These are phyloP conservation scores for Agriopis leucophaearia DNA, from an alignment of 2,888 invertebrate genomes.

Conservation along the genomic window DNA sequence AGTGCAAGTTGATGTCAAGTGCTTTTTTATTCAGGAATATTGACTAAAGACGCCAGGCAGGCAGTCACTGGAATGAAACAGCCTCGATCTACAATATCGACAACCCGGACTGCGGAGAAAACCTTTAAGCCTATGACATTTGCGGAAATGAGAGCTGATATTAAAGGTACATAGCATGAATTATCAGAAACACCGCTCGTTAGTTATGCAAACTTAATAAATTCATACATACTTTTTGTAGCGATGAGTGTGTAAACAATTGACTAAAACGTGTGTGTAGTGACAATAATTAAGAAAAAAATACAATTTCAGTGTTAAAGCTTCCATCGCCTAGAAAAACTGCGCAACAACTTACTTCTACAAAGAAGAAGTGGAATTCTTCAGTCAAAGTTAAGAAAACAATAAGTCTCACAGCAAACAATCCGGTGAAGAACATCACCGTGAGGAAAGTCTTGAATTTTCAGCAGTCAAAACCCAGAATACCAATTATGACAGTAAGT, in stretches of 20 bases:
- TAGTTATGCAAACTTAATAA: too few species aligned
- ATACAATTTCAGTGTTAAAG: conserved; percentile 61
- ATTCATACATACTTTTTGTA: too few species aligned
- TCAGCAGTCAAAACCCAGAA: conserved; percentile 58
- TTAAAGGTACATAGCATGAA: conserved; percentile 56
- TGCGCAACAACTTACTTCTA: conserved; percentile 51
- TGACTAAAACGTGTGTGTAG: too few species aligned
- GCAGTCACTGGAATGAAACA: conserved; percentile 65
- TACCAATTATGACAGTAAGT: conserved; percentile 27
- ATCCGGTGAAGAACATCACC: conserved; percentile 62
- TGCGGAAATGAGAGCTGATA: conserved; percentile 68
- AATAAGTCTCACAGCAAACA: conserved; percentile 66
- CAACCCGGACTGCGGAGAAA: conserved; percentile 64
- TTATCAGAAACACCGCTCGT: background rate
- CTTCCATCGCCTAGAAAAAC: conserved; percentile 54
- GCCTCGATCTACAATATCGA: conserved; percentile 55
- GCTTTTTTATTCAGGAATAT: conserved; percentile 58
- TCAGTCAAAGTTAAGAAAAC: conserved; percentile 72
- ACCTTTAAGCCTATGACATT: conserved; percentile 66
- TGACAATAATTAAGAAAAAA: background rate
- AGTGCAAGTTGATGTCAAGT: background rate
- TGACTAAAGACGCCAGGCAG: conserved; percentile 62
- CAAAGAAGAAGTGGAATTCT: conserved; percentile 75
- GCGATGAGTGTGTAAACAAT: too few species aligned
- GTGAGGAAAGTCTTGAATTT: conserved; percentile 77